Percentiles rank a stretch among this genome's conserved stretches.
Evolutionary conservation across 64 coral and sea anemone species (phyloP).

Genomic region (Dendrophyllia cribrosa): DNA sequence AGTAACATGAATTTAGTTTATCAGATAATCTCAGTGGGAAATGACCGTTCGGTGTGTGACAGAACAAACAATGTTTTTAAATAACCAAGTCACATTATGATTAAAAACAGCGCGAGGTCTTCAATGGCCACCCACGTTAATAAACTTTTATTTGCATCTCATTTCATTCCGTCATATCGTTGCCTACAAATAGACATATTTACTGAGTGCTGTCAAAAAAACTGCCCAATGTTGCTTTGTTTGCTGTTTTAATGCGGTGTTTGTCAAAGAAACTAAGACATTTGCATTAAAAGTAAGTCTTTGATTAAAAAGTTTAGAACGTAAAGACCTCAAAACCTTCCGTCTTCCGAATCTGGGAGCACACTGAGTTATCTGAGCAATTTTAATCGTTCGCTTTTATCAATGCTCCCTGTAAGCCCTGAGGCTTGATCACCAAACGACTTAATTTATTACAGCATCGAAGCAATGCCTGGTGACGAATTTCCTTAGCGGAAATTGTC

Average conservation of each 20-base stretch:
- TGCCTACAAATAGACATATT: neutral
- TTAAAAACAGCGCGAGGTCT: neutral
- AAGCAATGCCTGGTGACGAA: neutral
- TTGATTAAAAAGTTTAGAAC: no score
- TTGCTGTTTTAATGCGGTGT: neutral
- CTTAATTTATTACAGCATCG: neutral
- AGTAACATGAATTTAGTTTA: neutral
- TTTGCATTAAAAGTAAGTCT: neutral
- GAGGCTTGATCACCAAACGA: no score
- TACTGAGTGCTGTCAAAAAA: neutral
- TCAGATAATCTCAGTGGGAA: neutral
- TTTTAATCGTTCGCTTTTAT: no score
- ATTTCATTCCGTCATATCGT: neutral
- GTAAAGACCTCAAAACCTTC: no score
- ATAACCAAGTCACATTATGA: neutral
- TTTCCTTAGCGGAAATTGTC: neutral
- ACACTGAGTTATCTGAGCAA: no score
- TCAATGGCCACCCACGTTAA: neutral
- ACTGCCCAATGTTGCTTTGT: neutral
- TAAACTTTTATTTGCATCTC: neutral
- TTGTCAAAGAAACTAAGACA: neutral
- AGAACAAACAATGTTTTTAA: constrained; percentile 7
- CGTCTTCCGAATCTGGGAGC: no score
- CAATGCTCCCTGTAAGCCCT: no score
- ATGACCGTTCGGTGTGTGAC: neutral